A percentile compares a stretch with the other conserved stretches of the same genome.
These are phyloP conservation scores for Gymnodraco acuticeps DNA, from an alignment of 2,797 vertebrate species.

Conservation along the genomic window DNA sequence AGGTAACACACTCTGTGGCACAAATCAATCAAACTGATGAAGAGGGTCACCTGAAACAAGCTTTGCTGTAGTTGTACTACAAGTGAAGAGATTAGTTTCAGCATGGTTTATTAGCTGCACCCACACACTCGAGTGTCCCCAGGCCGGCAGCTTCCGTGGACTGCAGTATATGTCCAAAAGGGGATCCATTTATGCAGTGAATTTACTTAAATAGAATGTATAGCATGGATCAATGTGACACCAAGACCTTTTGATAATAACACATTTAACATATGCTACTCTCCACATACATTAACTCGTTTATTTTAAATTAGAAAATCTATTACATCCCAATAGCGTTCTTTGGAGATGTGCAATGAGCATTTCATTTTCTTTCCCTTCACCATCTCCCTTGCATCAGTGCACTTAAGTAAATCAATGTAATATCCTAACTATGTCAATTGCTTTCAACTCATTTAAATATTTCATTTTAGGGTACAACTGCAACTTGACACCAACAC, in stretches of 20 bases:
- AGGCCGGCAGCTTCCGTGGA: not conserved
- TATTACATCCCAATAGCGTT: not conserved
- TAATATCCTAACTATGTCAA: not conserved
- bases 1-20: slow-evolving; percentile 36
- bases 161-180: not conserved
- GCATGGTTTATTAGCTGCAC: slow-evolving; percentile 38
- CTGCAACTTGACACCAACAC: not conserved
- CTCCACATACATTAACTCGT: not conserved
- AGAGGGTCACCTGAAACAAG: slow-evolving; percentile 52
- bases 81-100: slow-evolving; percentile 32
- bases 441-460: not conserved
- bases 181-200: not conserved
- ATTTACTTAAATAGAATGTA: not conserved
- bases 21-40: slow-evolving; percentile 54
- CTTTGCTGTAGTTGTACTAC: slow-evolving; percentile 21
- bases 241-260: not conserved
- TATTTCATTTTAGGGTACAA: not conserved
- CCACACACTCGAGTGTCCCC: slow-evolving; percentile 14
- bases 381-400: not conserved
- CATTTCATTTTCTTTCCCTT: not conserved
- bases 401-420: not conserved
- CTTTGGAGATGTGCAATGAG: not conserved
- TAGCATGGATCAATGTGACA: too few species aligned
- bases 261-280: not conserved
- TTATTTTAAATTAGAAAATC: not conserved